Percentiles rank a stretch among this genome's conserved stretches.
phyloP scores from a whole-genome alignment of 1,140 invertebrate species.

The Conopomorpha cramerella region DNA sequence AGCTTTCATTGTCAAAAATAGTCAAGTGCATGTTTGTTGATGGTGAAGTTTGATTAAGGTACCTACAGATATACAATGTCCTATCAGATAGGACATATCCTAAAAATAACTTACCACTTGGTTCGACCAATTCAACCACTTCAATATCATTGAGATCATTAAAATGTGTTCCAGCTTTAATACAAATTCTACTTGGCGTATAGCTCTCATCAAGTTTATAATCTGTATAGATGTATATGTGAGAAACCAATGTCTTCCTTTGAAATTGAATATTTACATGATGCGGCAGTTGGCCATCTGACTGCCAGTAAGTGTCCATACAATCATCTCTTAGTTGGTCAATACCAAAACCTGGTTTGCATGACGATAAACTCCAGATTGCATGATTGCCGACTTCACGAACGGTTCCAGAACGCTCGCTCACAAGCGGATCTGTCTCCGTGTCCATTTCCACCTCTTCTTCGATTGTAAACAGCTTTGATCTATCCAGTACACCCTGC shows the following conservation, averaged over 20 bases:
- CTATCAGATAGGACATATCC: too few relatives aligned
- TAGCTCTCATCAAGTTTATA: constrained; percentile 99
- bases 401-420: constrained; percentile 76
- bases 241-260: constrained; percentile 91
- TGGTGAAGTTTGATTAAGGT: too few relatives aligned
- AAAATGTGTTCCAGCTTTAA: constrained; percentile 93
- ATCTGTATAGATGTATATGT: constrained; percentile 97
- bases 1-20: too few relatives aligned
- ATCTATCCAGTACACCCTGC: too few relatives aligned
- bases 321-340: constrained; percentile 94
- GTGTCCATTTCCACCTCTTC: constrained; percentile 32
- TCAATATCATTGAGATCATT: constrained; percentile 98
- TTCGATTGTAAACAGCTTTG: too few relatives aligned
- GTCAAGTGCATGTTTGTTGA: too few relatives aligned
- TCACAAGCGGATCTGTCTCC: constrained; percentile 70
- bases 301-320: constrained; percentile 98
- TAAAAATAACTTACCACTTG: constrained; percentile 72
- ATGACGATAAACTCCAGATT: constrained; percentile 97
- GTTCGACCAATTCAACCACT: constrained; percentile 92
- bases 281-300: constrained; percentile 97
- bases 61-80: too few relatives aligned
- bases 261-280: constrained; percentile 97
- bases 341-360: constrained; percentile 98
- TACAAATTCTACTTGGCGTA: constrained; percentile 94
- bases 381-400: constrained; percentile 95